Evolutionary conservation across 2,113 vertebrate species (phyloP).

Genomic region (Oryzias celebensis): DNA sequence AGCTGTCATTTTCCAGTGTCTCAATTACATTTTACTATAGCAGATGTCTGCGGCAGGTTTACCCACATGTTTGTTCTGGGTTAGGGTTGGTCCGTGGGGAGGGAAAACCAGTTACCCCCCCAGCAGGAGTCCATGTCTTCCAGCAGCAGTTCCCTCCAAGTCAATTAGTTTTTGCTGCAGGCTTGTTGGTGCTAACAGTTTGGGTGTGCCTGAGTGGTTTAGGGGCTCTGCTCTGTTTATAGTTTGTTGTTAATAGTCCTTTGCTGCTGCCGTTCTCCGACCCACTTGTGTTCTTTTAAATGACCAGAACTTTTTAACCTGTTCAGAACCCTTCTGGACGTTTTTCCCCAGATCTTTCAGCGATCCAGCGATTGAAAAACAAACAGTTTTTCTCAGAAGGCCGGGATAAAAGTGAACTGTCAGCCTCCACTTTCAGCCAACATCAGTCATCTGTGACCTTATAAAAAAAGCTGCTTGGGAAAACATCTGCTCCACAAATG

Average conservation of each 20-base stretch:
- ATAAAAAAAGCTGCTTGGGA: constrained; percentile 27
- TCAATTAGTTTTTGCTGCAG: constrained; percentile 44
- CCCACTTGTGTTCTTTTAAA: constrained; percentile 19
- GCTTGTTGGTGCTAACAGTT: constrained; percentile 33
- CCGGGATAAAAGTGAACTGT: constrained; percentile 42
- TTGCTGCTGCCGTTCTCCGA: constrained; percentile 24
- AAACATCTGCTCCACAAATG: constrained; percentile 76
- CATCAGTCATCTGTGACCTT: constrained; percentile 47
- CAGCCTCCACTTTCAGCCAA: constrained; percentile 35
- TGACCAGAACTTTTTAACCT: constrained; percentile 20
- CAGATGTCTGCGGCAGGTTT: constrained; percentile 57
- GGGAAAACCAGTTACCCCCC: constrained; percentile 60
- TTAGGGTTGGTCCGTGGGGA: constrained; percentile 51
- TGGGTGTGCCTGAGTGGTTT: constrained; percentile 17
- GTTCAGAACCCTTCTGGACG: constrained; percentile 13
- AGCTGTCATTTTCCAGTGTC: constrained; percentile 26
- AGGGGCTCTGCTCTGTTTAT: constrained; percentile 40
- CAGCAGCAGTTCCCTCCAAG: constrained; percentile 54
- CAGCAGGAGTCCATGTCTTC: constrained; percentile 60
- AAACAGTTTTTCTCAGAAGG: constrained; percentile 37
- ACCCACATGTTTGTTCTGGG: constrained; percentile 61
- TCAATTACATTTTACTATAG: constrained; percentile 43
- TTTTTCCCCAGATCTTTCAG: constrained; percentile 21
- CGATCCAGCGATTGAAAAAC: constrained; percentile 21
- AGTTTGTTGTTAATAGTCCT: constrained; percentile 39